Base-by-base conservation (phyloP, 2,888 invertebrate genomes). In the Trachelus troglodyta region DNA sequence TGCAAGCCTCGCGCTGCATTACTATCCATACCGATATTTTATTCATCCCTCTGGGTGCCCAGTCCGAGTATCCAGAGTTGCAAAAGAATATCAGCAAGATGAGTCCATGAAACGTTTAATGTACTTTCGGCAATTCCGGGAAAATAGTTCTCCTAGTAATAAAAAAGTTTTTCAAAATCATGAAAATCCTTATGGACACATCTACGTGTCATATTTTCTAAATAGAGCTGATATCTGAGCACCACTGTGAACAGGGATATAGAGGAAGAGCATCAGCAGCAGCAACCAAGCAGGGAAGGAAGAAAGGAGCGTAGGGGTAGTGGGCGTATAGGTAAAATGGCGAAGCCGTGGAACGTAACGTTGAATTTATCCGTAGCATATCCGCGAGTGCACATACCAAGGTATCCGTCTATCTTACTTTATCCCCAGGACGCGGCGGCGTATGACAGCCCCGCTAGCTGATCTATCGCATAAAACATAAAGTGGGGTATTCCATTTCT, bases 391-490 rank as follows among this genome's bases (percentile, higher is more conserved):
- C 85, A 86, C 85, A 85, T 85, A 80, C 74, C 84, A 87, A 86
- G 87, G 85, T 88, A 90, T 90, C 88, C 90, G 91, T 91, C 90
- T 89, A 90, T 91, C 91, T 90, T 90, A 89, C 90, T 91, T 91
- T 90, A 91, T 90, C 89, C 90, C 87, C 85, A 87, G 87, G 85
- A 90, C 86, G 89, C 86, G 83, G 85, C 86, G 84, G 85, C 87
- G 88, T 91, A 90, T 89, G 90, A 90, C 90, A 90, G 89, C 82
- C 88, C 84, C 85, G 86, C 90, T 87, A 87, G 90, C 90, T 91
- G 90, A 91, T 91, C 91, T 90, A 91, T 91, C 90, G 89, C 89
- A 90, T 90, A 90, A 91, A 91, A 90, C 90, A 90, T 90, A 90
- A 90, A 90, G 90, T 89, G 89, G 89, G 88, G 88, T 91, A 89